Evolutionary conservation across 2,888 invertebrate species (phyloP), one percentile per base, ranked within the genome.

Genomic region (Diadegma fenestrale): DNA sequence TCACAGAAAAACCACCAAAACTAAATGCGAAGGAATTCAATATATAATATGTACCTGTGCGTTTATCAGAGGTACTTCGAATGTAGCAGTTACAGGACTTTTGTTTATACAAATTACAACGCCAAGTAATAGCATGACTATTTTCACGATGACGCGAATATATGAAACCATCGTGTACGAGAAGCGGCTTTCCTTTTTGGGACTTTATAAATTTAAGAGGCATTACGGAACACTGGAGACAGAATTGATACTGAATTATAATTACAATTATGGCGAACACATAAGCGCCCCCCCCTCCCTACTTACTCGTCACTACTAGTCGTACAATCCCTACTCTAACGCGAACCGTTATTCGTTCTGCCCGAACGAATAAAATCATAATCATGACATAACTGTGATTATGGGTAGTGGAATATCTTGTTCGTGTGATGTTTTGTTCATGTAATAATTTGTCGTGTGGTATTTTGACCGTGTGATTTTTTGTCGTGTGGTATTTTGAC

Each of bases 21-120:
- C 54, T 5, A 22, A 54, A 54, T 54, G 33, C 37, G 71, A 30
- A 51, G 37, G 37, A 54, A 5, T 22, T 22, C 6, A 8, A 41
- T 19, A 6, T 33, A 33, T 33, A 41, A 33, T 33, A 41, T 41
- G 26, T 51, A 33, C 71, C 71, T 48, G 54, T 71, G 12, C 71
- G 51, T 10, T 71, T 71, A 71, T 71, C 51, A 7, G 51, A 71
- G 30, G 71, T 51, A 71, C n/a, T 71, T 51, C 71, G 71, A 71
- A 71, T 71, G 30, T 71, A 71, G 37, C 30, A 51, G 26, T n/a
- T 71, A 37, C 51, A 71, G 2, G 10, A 22, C 22, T 22, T 54
- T 54, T 12, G 33, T 22, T 54, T 54, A 22, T 54, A 54, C 22
- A 22, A 1, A 10, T 1, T 54, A 54, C 22, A 54, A 12, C 12